phyloP scores from a whole-genome alignment of 2,113 vertebrate genomes.

The Atrichornis clamosus region DNA sequence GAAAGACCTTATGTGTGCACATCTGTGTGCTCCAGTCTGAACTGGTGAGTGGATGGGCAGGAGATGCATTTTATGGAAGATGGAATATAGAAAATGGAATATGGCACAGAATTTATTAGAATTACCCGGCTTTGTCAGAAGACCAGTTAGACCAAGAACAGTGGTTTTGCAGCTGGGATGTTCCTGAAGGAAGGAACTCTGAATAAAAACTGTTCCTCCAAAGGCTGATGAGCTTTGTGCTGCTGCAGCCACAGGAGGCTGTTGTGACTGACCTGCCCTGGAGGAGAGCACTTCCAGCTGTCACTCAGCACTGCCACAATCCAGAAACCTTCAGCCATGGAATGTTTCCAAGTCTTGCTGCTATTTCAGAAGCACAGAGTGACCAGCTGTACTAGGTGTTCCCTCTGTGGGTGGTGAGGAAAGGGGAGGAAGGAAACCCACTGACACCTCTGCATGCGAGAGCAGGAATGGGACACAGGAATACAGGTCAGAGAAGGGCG shows the following conservation, averaged over 20 bases:
- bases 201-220: neutral
- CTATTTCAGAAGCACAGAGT: neutral
- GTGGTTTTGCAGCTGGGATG: neutral
- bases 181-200: neutral
- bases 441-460: neutral
- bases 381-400: slow-evolving; percentile 6
- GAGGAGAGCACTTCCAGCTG: neutral
- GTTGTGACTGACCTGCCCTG: neutral
- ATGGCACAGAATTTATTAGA: neutral
- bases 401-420: neutral
- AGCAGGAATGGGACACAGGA: neutral
- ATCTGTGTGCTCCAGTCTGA: neutral
- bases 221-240: neutral
- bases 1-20: neutral
- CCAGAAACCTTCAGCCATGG: neutral
- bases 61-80: neutral
- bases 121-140: neutral
- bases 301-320: neutral
- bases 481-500: neutral
- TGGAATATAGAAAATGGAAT: neutral
- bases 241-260: neutral
- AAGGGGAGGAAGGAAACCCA: neutral
- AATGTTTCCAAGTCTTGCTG: neutral
- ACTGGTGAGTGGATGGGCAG: neutral
- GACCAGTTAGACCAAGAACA: neutral